Evolutionary conservation across 2,888 invertebrate species (phyloP), one percentile per base, ranked within the genome.

Genomic region (Glaucopsyche alexis): DNA sequence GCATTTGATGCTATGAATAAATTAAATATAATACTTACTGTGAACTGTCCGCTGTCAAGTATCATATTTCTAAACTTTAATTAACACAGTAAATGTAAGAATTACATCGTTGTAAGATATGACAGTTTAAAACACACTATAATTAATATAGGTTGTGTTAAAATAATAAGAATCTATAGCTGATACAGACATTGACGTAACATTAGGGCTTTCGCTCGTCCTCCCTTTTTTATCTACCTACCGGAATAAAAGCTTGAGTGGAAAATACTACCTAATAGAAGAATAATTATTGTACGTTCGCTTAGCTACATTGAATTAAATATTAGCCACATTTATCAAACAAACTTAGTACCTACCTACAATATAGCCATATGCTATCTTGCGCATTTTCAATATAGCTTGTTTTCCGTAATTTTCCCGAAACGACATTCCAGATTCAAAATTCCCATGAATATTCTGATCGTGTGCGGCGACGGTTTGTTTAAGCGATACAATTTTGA

Each of bases 381-480:
- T 67, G 45, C 8, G 16, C 42, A 13, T 42, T 38, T 70, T 14
- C 38, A 38, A 38, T 70, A 6, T 5, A 40, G 29, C 29, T 70
- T 70, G 50, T 49, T 70, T 70, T 49, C 13, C 69, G 19, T 42
- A 19, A 67, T 67, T 67, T 67, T 67, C 13, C 67, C 7, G 8
- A 42, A 66, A 72, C 65, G 49, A 72, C 45, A 65, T 65, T 49
- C 38, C 52, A 49, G 65, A 72, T 72, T 72, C 66, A 72, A 72
- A 72, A 72, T 52, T 66, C 66, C 66, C 66, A 72, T 72, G 65
- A 72, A 72, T 82, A 81, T 83, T 81, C 80, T 66, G 75, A 67
- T 73, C 73, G 76, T 73, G 78, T 66, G 14, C 77, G 75, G 75
- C 77, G 76, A 78, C 74, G 75, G 74, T 72, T 75, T 74, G 73